A percentile compares a stretch with the other conserved stretches of the same genome.
phyloP scores from a whole-genome alignment of 2,797 vertebrate genomes.

The Adrianichthys oophorus region DNA sequence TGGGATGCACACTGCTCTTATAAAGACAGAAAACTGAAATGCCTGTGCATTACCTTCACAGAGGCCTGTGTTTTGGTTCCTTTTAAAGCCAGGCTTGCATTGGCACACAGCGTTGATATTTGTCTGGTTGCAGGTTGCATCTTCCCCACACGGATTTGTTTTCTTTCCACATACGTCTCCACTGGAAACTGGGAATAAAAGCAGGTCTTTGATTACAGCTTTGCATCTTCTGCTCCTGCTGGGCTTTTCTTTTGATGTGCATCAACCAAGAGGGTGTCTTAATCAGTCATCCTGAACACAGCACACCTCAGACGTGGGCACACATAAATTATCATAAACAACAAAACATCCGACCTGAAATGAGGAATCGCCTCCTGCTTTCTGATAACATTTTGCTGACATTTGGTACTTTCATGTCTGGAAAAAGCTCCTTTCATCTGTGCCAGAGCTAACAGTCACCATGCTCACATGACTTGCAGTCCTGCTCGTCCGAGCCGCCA shows the following conservation, averaged over 20 bases:
- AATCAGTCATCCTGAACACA: slow-evolving; percentile 28
- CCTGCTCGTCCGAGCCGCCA: slow-evolving; percentile 89
- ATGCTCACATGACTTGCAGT: slow-evolving; percentile 90
- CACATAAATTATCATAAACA: slow-evolving; percentile 69
- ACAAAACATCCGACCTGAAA: slow-evolving; percentile 50
- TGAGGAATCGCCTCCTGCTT: slow-evolving; percentile 10
- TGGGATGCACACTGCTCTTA: not conserved
- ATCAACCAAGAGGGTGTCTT: slow-evolving; percentile 46
- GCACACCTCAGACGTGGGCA: slow-evolving; percentile 42
- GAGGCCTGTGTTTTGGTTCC: slow-evolving; percentile 85
- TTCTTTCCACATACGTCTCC: slow-evolving; percentile 91
- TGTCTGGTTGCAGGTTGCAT: slow-evolving; percentile 93
- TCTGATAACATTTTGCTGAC: slow-evolving; percentile 18
- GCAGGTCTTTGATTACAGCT: slow-evolving; percentile 61
- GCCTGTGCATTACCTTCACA: slow-evolving; percentile 89
- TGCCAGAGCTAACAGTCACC: slow-evolving; percentile 5
- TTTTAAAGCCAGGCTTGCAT: slow-evolving; percentile 94
- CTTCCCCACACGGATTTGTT: slow-evolving; percentile 93
- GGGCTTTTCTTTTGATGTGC: slow-evolving; percentile 64
- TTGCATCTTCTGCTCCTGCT: slow-evolving; percentile 52
- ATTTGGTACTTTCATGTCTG: slow-evolving; percentile 44
- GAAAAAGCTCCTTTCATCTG: slow-evolving; percentile 35
- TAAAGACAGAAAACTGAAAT: not conserved
- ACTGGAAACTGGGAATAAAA: slow-evolving; percentile 77
- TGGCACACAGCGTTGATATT: slow-evolving; percentile 87